These are phyloP conservation scores for Bubo blakistoni DNA, from an alignment of 2,113 vertebrate species.

Conservation along the genomic window DNA sequence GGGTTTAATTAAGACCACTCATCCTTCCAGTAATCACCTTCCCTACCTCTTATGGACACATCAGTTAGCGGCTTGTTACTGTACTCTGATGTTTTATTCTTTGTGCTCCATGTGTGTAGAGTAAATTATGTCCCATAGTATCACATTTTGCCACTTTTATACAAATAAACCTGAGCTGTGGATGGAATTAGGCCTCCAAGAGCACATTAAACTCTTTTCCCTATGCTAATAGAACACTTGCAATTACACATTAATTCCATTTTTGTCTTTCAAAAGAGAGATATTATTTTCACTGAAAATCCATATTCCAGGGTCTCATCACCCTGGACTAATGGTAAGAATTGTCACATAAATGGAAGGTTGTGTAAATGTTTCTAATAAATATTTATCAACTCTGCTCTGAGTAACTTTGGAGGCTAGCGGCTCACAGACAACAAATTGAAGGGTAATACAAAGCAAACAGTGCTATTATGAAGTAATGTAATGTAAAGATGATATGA, in stretches of 20 bases:
- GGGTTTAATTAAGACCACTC: neutral
- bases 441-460: neutral
- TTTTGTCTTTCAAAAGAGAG: neutral
- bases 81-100: neutral
- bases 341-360: neutral
- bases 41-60: neutral
- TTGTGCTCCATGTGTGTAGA: neutral
- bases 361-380: neutral
- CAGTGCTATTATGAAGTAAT: neutral
- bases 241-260: neutral
- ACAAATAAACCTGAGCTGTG: neutral
- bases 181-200: neutral
- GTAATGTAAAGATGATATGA: neutral
- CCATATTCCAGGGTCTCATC: neutral
- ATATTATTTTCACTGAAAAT: neutral
- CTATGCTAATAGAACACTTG: neutral
- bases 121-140: neutral
- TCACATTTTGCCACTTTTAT: neutral
- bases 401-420: neutral
- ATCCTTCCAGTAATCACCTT: neutral
- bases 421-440: neutral
- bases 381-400: neutral
- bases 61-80: neutral
- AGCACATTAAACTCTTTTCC: neutral
- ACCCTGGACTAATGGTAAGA: neutral